These are phyloP conservation scores for Drosophila pseudoobscura DNA, from an alignment of 1,140 invertebrate species.

Conservation along the genomic window DNA sequence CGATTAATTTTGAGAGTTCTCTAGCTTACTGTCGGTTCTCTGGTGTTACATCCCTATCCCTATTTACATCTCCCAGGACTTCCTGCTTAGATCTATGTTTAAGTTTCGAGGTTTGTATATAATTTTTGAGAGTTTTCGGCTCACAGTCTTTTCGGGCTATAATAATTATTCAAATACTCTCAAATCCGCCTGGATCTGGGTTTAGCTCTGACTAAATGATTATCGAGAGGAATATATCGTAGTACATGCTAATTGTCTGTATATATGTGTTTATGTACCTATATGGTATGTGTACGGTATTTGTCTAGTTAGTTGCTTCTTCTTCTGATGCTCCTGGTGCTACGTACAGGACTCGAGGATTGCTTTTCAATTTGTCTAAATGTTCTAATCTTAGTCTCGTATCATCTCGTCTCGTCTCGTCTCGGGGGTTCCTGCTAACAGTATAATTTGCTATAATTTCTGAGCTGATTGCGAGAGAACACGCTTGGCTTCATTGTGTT, in stretches of 20 bases:
- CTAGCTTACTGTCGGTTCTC: constrained; percentile 30
- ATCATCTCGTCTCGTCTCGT: no score
- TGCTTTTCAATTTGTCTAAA: constrained; percentile 62
- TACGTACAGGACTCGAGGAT: constrained; percentile 58
- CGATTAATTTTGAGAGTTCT: constrained; percentile 67
- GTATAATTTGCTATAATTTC: constrained; percentile 40
- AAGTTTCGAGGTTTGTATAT: constrained; percentile 60
- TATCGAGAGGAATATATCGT: constrained; percentile 60
- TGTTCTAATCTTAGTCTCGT: constrained; percentile 4
- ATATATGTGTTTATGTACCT: constrained; percentile 43
- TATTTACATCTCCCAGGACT: constrained; percentile 1
- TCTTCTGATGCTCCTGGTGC: constrained; percentile 10
- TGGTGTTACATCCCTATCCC: constrained; percentile 13
- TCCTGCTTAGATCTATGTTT: constrained; percentile 40
- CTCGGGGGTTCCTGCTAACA: constrained; percentile 12
- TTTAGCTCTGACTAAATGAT: constrained; percentile 63
- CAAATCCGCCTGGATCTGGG: constrained; percentile 32
- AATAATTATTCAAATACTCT: constrained; percentile 64
- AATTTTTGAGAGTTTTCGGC: constrained; percentile 81
- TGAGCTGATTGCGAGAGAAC: neutral
- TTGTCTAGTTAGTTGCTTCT: constrained; percentile 63
- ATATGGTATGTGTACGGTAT: constrained; percentile 63
- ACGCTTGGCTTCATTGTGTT: constrained; percentile 23
- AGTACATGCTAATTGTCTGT: no score
- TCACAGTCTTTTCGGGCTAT: constrained; percentile 82